Percentiles rank a stretch among this genome's conserved stretches.
Conservation (phyloP, 2,888 invertebrate genomes). For the Sarcophaga variegata region DNA sequence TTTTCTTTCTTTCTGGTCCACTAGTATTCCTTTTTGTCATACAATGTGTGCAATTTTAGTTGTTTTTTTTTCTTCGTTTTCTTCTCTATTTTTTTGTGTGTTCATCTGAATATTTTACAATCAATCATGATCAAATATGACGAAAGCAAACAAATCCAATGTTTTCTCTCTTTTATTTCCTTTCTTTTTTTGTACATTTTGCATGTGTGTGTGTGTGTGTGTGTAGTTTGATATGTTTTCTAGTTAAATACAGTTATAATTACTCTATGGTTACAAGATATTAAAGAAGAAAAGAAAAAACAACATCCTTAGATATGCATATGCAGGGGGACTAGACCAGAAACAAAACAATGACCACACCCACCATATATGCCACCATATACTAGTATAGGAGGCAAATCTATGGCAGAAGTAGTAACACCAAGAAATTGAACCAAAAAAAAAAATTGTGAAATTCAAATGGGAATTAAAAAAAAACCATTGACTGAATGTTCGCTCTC, state of each 20-base stretch:
- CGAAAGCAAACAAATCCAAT: slow-evolving; percentile 64
- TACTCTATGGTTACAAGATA: slow-evolving; percentile 64
- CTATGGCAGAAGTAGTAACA: slow-evolving; percentile 1
- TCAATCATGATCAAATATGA: slow-evolving; percentile 70
- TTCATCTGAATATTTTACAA: slow-evolving; percentile 61
- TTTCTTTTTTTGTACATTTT: not conserved
- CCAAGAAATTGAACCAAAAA: slow-evolving; percentile 58
- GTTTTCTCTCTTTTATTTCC: not conserved
- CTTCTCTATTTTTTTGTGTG: not conserved
- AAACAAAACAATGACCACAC: slow-evolving; percentile 63
- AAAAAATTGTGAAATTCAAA: slow-evolving; percentile 17
- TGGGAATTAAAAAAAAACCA: slow-evolving; percentile 37
- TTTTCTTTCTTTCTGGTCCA: slow-evolving; percentile 17
- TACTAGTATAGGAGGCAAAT: not conserved
- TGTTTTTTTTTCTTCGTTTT: not conserved
- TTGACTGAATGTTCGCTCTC: slow-evolving; percentile 54
- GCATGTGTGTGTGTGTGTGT: too few relatives aligned
- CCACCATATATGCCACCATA: slow-evolving; percentile 35
- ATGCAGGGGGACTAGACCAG: not conserved
- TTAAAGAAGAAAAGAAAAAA: slow-evolving; percentile 4
- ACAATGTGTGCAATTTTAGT: not conserved
- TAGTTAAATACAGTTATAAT: slow-evolving; percentile 69
- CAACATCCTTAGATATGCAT: slow-evolving; percentile 26
- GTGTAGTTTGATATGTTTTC: slow-evolving; percentile 38
- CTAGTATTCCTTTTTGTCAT: not conserved